A percentile compares a stretch with the other conserved stretches of the same genome.
phyloP scores from a whole-genome alignment of 2,888 invertebrate genomes.

The Resseliella maxima region DNA sequence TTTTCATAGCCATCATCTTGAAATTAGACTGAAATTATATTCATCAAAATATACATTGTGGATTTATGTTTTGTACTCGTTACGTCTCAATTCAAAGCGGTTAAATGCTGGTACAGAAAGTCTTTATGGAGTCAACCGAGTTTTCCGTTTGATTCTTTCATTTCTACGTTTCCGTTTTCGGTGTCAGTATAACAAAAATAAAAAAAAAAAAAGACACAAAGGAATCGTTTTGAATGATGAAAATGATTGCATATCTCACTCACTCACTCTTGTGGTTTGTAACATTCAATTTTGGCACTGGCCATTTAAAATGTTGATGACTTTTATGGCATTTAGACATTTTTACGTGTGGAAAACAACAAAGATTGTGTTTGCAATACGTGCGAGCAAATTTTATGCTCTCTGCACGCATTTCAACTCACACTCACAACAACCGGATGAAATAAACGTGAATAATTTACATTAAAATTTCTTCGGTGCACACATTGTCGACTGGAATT shows the following conservation, averaged over 20 bases:
- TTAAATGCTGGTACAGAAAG: no score
- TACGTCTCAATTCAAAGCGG: not conserved
- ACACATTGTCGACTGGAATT: no score
- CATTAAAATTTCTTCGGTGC: not conserved
- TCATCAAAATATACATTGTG: not conserved
- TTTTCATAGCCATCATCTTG: conserved; percentile 7
- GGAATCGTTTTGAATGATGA: conserved; percentile 9
- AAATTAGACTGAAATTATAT: conserved; percentile 9
- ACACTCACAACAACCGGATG: not conserved
- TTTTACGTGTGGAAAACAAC: not conserved
- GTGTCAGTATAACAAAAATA: no score
- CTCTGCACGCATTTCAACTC: not conserved
- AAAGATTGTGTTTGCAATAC: not conserved
- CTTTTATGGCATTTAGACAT: conserved; percentile 3
- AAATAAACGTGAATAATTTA: conserved; percentile 33
- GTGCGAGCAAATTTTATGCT: not conserved
- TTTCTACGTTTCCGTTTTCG: not conserved
- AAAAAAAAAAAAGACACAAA: no score
- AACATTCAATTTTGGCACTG: not conserved
- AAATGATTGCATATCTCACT: not conserved
- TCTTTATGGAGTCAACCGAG: not conserved
- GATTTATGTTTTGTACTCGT: not conserved
- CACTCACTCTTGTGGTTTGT: not conserved
- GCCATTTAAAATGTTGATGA: conserved; percentile 11
- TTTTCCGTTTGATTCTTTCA: not conserved